These are phyloP conservation scores for Mormyrus iriodes DNA, from an alignment of 2,113 vertebrate species.

Conservation along the genomic window DNA sequence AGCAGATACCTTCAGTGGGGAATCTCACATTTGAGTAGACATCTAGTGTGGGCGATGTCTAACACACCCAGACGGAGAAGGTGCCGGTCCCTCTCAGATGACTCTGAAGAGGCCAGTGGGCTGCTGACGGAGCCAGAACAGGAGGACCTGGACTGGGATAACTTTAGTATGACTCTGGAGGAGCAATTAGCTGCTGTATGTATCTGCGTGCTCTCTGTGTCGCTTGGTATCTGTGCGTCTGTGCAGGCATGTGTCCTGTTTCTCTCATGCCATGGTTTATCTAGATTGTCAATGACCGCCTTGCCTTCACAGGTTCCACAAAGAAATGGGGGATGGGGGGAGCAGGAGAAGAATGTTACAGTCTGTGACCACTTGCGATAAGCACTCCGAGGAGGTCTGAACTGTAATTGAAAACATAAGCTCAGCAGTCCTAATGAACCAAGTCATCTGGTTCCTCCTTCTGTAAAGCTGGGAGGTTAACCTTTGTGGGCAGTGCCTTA, in stretches of 20 bases:
- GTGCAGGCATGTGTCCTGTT: neutral
- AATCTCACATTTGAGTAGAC: neutral
- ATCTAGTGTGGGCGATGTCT: constrained; percentile 36
- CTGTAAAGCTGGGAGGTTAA: constrained; percentile 1
- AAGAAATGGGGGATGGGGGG: neutral
- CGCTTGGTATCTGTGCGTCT: neutral
- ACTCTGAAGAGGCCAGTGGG: constrained; percentile 42
- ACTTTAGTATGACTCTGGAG: constrained; percentile 59
- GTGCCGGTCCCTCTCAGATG: constrained; percentile 40
- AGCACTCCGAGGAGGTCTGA: constrained; percentile 19
- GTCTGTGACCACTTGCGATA: constrained; percentile 12
- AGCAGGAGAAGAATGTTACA: constrained; percentile 1
- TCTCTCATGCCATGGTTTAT: neutral
- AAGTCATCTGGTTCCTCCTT: constrained; percentile 19
- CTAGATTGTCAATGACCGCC: neutral
- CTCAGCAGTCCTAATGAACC: constrained; percentile 4
- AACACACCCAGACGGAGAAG: constrained; percentile 21
- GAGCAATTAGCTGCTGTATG: constrained; percentile 55
- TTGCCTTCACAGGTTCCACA: neutral
- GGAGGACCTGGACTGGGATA: constrained; percentile 69
- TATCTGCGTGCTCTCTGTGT: constrained; percentile 31
- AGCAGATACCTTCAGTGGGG: neutral
- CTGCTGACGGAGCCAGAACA: constrained; percentile 47
- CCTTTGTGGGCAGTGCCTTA: constrained; percentile 9
- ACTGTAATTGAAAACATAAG: constrained; percentile 28